Conservation (phyloP, 2,113 vertebrate species). For the Malaclemys terrapin region DNA sequence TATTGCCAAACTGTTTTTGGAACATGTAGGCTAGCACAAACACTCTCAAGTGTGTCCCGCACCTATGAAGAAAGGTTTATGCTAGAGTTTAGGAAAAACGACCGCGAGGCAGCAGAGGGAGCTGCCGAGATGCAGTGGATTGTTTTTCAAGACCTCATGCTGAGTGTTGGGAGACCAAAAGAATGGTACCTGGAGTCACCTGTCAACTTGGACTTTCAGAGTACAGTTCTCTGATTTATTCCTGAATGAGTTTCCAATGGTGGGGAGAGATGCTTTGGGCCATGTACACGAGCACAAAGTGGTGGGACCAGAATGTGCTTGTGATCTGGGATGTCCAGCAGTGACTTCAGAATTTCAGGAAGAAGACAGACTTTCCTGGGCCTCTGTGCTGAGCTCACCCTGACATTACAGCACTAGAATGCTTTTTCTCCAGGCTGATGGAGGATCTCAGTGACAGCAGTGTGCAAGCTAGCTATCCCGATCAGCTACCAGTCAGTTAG, state of each 20-base stretch:
- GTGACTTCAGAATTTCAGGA: not conserved
- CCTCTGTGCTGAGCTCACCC: not conserved
- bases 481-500: not conserved
- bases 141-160: not conserved
- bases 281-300: not conserved
- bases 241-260: not conserved
- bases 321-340: too few relatives aligned
- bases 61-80: not conserved
- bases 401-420: not conserved
- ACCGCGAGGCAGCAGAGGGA: not conserved
- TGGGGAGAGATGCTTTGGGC: not conserved
- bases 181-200: not conserved
- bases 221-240: not conserved
- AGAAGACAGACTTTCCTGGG: not conserved
- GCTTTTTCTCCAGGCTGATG: too few relatives aligned
- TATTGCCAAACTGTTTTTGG: not conserved
- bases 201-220: not conserved
- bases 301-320: not conserved
- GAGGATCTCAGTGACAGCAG: not conserved
- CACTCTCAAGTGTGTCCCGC: not conserved
- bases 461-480: not conserved
- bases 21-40: not conserved
- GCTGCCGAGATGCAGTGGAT: not conserved
- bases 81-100: not conserved
- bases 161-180: not conserved